Evolutionary conservation across 2,113 vertebrate species (phyloP).

Genomic region (Mormoops blainvillei): DNA sequence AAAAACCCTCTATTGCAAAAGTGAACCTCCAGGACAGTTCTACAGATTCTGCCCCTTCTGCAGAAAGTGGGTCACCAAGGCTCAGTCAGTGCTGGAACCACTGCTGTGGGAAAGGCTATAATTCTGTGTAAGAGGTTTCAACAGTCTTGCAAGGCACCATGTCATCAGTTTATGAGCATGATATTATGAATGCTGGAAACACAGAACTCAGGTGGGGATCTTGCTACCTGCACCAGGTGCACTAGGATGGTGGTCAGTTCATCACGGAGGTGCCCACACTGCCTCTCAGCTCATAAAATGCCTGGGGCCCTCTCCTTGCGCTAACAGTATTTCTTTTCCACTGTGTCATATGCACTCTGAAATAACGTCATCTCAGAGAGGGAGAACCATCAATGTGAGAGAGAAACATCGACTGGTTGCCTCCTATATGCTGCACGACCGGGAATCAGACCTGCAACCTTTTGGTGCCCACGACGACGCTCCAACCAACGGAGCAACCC

Average conservation of each 20-base stretch:
- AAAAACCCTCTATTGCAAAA: constrained; percentile 10
- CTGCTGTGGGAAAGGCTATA: not conserved
- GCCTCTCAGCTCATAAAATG: not conserved
- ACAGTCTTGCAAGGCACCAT: fast-evolving
- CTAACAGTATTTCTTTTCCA: not conserved
- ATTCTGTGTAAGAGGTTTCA: fast-evolving
- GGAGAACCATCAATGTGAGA: too few relatives aligned
- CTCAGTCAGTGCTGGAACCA: not conserved
- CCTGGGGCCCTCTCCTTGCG: not conserved
- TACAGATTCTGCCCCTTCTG: not conserved
- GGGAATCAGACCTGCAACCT: too few relatives aligned
- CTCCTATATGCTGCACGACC: too few relatives aligned
- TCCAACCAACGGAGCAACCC: too few relatives aligned
- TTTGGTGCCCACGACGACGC: too few relatives aligned
- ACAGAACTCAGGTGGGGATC: fast-evolving
- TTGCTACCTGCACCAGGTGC: not conserved
- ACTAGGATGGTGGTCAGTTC: not conserved
- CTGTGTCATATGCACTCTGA: fast-evolving
- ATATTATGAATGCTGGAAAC: not conserved
- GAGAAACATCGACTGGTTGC: too few relatives aligned
- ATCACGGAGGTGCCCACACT: fast-evolving
- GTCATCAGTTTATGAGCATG: too few relatives aligned
- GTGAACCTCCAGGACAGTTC: not conserved
- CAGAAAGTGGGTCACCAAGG: not conserved
- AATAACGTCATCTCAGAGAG: too few relatives aligned